Conservation (phyloP, 2,888 invertebrate genomes). For the Didymodactylos carnosus region DNA sequence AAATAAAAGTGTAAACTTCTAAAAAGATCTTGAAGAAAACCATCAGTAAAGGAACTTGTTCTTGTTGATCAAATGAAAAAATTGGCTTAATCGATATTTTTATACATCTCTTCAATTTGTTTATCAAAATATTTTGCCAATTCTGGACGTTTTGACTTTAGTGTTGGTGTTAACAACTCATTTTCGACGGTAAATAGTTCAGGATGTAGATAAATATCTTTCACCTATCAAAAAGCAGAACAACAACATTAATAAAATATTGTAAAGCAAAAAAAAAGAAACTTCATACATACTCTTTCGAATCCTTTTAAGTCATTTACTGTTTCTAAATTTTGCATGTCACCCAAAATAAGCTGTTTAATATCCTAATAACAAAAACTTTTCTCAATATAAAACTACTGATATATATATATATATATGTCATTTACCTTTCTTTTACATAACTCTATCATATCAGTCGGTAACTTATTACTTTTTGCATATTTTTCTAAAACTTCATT, state of each 20-base stretch:
- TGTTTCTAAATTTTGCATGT: constrained; percentile 6
- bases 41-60: no score
- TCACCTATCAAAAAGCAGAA: background rate
- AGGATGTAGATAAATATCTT: constrained; percentile 10
- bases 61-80: no score
- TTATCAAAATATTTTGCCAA: constrained; percentile 4
- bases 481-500: constrained; percentile 51
- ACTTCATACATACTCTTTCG: constrained; percentile 1
- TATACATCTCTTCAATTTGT: background rate
- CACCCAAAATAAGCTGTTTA: constrained; percentile 6
- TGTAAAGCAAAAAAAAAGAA: background rate
- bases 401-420: background rate
- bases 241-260: background rate
- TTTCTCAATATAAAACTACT: background rate
- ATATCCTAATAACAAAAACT: background rate
- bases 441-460: constrained; percentile 38
- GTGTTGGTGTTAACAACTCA: constrained; percentile 10
- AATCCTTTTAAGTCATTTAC: constrained; percentile 6
- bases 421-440: constrained; percentile 3
- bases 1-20: no score
- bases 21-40: no score
- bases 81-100: constrained; percentile 2
- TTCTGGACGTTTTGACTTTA: constrained; percentile 10
- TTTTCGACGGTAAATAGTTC: constrained; percentile 8
- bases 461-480: constrained; percentile 53